These are phyloP conservation scores for Platorchestia sp. DNA, from an alignment of 1,140 invertebrate species.

Conservation along the genomic window DNA sequence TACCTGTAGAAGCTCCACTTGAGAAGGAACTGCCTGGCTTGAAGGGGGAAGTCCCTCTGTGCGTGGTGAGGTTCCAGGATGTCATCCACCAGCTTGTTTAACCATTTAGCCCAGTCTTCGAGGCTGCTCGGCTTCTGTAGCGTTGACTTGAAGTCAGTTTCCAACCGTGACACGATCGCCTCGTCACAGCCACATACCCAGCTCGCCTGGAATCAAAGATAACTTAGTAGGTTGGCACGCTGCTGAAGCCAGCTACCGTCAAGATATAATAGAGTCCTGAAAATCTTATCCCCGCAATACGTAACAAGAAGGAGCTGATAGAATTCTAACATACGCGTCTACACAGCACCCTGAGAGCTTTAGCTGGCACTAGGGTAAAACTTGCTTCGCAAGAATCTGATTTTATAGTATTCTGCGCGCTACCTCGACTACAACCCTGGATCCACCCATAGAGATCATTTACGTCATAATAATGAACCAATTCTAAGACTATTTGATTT, in stretches of 20 bases:
- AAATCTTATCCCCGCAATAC: not conserved
- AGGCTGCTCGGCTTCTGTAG: constrained; percentile 92
- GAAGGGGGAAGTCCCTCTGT: constrained; percentile 88
- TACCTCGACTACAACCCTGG: too few species aligned
- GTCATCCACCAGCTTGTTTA: constrained; percentile 89
- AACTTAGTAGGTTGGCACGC: not conserved
- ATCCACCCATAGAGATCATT: too few species aligned
- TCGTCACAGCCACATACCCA: constrained; percentile 98
- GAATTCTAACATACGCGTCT: too few species aligned
- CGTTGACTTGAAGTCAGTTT: constrained; percentile 94
- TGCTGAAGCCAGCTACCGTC: not conserved
- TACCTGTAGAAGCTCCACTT: constrained; percentile 99
- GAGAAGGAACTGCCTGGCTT: constrained; percentile 92
- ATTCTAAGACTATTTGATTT: too few species aligned
- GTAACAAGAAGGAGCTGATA: not conserved
- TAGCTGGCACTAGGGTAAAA: too few species aligned
- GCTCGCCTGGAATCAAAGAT: constrained; percentile 80
- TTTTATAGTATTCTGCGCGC: too few species aligned
- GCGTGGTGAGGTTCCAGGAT: constrained; percentile 90
- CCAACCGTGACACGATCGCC: constrained; percentile 86
- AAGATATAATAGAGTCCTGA: constrained; percentile 11
- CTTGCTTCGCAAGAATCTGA: too few species aligned
- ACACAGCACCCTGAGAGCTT: too few species aligned
- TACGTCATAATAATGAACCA: too few species aligned
- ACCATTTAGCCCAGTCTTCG: constrained; percentile 97